Conservation (phyloP, 92 coral and sea anemone genomes). For the Bergia sp. region DNA sequence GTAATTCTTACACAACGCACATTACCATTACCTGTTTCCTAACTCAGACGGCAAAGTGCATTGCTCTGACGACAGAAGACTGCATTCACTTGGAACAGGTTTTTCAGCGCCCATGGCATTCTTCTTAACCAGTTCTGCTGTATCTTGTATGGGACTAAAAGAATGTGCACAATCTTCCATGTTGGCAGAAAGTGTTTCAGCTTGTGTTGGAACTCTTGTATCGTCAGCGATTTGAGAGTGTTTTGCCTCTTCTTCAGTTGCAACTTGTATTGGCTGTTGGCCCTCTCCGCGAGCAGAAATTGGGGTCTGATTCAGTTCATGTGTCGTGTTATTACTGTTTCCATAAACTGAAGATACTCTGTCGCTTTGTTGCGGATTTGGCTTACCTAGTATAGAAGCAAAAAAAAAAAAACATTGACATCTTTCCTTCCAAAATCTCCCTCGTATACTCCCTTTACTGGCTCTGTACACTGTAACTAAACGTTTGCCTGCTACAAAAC, state of each 20-base stretch:
- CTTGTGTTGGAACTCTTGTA: not conserved
- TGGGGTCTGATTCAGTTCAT: not conserved
- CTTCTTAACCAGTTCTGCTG: not conserved
- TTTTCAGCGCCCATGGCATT: not conserved
- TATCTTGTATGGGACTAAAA: not conserved
- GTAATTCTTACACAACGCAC: not conserved
- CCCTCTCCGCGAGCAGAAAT: not conserved
- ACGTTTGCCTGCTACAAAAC: too few relatives aligned
- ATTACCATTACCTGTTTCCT: not conserved
- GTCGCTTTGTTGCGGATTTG: not conserved
- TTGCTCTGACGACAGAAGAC: not conserved
- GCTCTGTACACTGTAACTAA: too few relatives aligned
- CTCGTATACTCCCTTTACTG: too few relatives aligned
- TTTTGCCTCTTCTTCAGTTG: not conserved
- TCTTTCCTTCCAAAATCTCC: too few relatives aligned
- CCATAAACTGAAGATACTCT: not conserved
- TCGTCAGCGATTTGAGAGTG: not conserved
- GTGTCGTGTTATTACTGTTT: not conserved
- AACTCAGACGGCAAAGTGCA: not conserved
- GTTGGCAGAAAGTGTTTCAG: not conserved
- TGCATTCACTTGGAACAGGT: not conserved
- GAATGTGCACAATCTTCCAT: not conserved
- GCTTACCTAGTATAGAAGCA: not conserved
- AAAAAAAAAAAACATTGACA: too few relatives aligned
- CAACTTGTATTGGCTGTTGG: not conserved